A percentile compares a stretch with the other conserved stretches of the same genome.
Conservation (phyloP, 2,797 vertebrate species). For the Siniperca scherzeri region DNA sequence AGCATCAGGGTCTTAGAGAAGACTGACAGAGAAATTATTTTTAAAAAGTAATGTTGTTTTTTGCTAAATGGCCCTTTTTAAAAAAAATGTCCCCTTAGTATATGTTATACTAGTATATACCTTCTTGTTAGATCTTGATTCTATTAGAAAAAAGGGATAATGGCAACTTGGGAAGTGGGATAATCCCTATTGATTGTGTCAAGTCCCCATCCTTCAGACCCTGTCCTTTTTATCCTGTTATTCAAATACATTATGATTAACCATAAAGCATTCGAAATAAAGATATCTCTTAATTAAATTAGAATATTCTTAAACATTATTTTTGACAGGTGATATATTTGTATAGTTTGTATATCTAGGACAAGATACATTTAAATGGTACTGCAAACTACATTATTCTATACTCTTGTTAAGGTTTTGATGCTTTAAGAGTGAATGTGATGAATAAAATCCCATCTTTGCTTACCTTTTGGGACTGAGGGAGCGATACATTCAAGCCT, state of each 20-base stretch:
- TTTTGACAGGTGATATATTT: neutral
- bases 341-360: neutral
- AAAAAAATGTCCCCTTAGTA: neutral
- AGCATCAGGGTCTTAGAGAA: constrained; percentile 11
- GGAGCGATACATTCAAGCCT: constrained; percentile 17
- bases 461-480: constrained; percentile 33
- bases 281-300: neutral
- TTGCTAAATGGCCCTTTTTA: neutral
- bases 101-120: neutral
- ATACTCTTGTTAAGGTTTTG: neutral
- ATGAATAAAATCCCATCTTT: constrained; percentile 25
- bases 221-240: neutral
- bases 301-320: neutral
- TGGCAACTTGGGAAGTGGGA: constrained; percentile 11
- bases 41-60: neutral
- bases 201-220: constrained; percentile 10
- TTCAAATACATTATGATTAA: constrained; percentile 19
- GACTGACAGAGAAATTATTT: constrained; percentile 8
- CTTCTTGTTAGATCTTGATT: constrained; percentile 22
- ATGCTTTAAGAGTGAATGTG: neutral
- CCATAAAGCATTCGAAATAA: neutral
- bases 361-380: neutral
- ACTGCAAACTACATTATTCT: neutral
- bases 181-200: constrained; percentile 24
- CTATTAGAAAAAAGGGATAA: constrained; percentile 15